These are phyloP conservation scores for Notarius lentiginosus DNA, from an alignment of 2,113 vertebrate species.

Conservation along the genomic window DNA sequence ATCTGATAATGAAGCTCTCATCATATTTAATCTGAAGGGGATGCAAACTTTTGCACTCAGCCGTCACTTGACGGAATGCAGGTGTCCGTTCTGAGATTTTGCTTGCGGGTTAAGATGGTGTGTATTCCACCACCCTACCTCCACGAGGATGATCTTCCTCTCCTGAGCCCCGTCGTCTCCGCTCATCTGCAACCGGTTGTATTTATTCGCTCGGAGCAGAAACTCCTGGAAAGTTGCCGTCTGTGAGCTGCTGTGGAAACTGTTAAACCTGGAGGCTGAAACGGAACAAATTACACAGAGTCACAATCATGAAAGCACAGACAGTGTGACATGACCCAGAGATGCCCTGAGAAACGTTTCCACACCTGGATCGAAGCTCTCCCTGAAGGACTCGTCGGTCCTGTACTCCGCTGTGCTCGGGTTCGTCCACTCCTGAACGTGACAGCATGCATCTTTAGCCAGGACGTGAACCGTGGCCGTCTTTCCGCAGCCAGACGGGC, in stretches of 20 bases:
- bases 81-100: not conserved
- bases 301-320: not conserved
- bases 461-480: slow-evolving; percentile 85
- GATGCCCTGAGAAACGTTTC: not conserved
- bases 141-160: slow-evolving; percentile 87
- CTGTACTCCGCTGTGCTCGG: slow-evolving; percentile 74
- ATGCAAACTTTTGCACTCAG: not conserved
- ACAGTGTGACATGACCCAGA: not conserved
- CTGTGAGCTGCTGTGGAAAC: slow-evolving; percentile 78
- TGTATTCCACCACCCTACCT: slow-evolving; percentile 73
- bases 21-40: not conserved
- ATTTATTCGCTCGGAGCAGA: slow-evolving; percentile 90
- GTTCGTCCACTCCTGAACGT: slow-evolving; percentile 92
- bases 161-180: slow-evolving; percentile 73
- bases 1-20: too few species aligned
- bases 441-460: slow-evolving; percentile 75
- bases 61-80: not conserved
- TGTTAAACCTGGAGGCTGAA: slow-evolving; percentile 74
- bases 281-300: not conserved
- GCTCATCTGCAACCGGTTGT: slow-evolving; percentile 85
- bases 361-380: slow-evolving; percentile 72
- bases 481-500: slow-evolving; percentile 93
- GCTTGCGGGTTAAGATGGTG: not conserved
- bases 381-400: slow-evolving; percentile 70
- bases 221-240: slow-evolving; percentile 86